Conservation (phyloP, 2,888 invertebrate genomes). For the Catocala fraxini region DNA sequence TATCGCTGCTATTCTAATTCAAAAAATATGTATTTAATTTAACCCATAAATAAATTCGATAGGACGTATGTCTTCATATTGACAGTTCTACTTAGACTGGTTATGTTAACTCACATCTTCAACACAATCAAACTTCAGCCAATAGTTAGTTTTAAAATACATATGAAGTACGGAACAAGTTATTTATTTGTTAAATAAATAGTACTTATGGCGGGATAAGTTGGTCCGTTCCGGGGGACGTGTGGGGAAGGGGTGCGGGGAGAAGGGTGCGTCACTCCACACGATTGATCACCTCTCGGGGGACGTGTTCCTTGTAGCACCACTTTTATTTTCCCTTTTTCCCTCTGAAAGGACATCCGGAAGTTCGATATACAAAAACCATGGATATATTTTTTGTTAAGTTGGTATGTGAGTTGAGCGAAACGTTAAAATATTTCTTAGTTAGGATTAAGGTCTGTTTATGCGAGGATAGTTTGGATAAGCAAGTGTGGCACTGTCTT, state of each 20-base stretch:
- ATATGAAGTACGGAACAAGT: constrained; percentile 27
- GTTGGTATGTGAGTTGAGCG: not conserved
- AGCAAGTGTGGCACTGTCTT: too few species aligned
- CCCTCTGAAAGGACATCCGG: constrained; percentile 47
- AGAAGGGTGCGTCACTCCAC: constrained; percentile 53
- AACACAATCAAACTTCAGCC: too few species aligned
- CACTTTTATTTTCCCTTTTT: constrained; percentile 45
- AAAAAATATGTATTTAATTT: too few species aligned
- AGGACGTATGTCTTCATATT: too few species aligned
- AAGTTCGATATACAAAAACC: constrained; percentile 36
- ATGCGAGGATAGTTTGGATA: too few species aligned
- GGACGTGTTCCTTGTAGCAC: constrained; percentile 59
- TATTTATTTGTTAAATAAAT: constrained; percentile 55
- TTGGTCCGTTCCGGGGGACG: constrained; percentile 18
- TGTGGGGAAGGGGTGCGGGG: constrained; percentile 16
- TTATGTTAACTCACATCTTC: too few species aligned
- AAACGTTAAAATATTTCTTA: not conserved
- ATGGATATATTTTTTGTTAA: constrained; percentile 16
- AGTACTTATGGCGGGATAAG: constrained; percentile 43
- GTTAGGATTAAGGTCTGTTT: not conserved
- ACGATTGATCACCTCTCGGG: constrained; percentile 66
- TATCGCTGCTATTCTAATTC: too few species aligned
- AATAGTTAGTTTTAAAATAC: constrained; percentile 2
- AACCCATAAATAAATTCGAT: too few species aligned
- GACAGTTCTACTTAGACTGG: too few species aligned